Evolutionary conservation across 53 echinoderm and acorn worm genomes (phyloP).

Genomic region (Mesocentrotus franciscanus): DNA sequence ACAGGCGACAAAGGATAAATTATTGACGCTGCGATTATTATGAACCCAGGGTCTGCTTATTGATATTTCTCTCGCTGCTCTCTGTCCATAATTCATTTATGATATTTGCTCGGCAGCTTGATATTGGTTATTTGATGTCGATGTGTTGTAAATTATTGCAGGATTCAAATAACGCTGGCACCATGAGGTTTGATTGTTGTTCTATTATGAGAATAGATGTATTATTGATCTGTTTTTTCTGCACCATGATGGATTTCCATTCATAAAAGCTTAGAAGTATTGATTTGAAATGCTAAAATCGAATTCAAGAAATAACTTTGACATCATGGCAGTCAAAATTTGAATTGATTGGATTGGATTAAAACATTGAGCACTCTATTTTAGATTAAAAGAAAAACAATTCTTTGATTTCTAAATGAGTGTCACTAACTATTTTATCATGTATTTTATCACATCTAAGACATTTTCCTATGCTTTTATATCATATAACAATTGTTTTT

Average conservation of each 20-base stretch:
- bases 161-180: neutral
- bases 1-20: neutral
- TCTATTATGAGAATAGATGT: neutral
- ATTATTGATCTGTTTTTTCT: neutral
- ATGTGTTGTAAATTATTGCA: neutral
- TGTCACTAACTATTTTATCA: neutral
- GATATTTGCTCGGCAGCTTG: slow-evolving; percentile 13
- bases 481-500: neutral
- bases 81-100: slow-evolving; percentile 27
- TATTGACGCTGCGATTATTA: slow-evolving; percentile 6
- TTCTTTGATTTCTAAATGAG: neutral
- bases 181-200: neutral
- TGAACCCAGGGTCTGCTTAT: neutral
- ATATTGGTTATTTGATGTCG: neutral
- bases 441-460: neutral
- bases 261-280: neutral
- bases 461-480: neutral
- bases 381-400: neutral
- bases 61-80: neutral
- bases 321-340: neutral
- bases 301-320: neutral
- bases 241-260: neutral
- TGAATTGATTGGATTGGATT: neutral
- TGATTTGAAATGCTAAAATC: neutral
- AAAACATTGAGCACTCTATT: neutral